Evolutionary conservation across 2,888 invertebrate species (phyloP).

Genomic region (Sisyra terminalis): DNA sequence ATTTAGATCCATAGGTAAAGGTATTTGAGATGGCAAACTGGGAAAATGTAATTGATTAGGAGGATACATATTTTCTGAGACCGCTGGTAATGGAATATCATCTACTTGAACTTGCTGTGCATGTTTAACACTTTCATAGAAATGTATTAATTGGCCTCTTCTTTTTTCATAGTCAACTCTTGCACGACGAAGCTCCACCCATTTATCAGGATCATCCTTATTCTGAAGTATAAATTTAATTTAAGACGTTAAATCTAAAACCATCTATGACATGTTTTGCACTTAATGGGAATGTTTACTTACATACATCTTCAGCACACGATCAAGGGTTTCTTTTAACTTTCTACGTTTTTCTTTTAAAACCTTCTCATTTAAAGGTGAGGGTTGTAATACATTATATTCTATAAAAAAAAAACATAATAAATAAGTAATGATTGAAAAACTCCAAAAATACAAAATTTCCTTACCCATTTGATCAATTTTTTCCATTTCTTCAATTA

Average conservation of each 20-base stretch:
- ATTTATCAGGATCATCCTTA: constrained; percentile 91
- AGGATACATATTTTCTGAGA: constrained; percentile 26
- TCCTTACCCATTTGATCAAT: constrained; percentile 92
- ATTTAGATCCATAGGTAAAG: constrained; percentile 28
- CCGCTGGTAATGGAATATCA: constrained; percentile 82
- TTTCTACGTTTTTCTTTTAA: constrained; percentile 92
- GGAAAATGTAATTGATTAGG: constrained; percentile 29
- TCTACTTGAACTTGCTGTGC: constrained; percentile 91
- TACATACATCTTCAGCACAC: constrained; percentile 91
- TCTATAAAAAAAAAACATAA: constrained; percentile 34
- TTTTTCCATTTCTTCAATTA: constrained; percentile 90
- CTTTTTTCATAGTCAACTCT: constrained; percentile 88
- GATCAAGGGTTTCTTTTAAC: constrained; percentile 83
- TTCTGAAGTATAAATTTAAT: constrained; percentile 37
- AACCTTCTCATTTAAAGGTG: constrained; percentile 91
- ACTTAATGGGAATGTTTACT: constrained; percentile 29
- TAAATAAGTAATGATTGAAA: constrained; percentile 3
- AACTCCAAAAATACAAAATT: constrained; percentile 1
- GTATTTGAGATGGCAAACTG: constrained; percentile 37
- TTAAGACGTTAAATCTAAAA: background rate
- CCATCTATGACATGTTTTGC: background rate
- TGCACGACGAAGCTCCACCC: constrained; percentile 76
- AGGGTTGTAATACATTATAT: constrained; percentile 86
- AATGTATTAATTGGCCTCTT: constrained; percentile 70
- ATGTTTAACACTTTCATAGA: constrained; percentile 88